Percentiles rank a stretch among this genome's conserved stretches.
These are phyloP conservation scores for Drosophila seguyi DNA, from an alignment of 1,140 invertebrate genomes.

Conservation along the genomic window DNA sequence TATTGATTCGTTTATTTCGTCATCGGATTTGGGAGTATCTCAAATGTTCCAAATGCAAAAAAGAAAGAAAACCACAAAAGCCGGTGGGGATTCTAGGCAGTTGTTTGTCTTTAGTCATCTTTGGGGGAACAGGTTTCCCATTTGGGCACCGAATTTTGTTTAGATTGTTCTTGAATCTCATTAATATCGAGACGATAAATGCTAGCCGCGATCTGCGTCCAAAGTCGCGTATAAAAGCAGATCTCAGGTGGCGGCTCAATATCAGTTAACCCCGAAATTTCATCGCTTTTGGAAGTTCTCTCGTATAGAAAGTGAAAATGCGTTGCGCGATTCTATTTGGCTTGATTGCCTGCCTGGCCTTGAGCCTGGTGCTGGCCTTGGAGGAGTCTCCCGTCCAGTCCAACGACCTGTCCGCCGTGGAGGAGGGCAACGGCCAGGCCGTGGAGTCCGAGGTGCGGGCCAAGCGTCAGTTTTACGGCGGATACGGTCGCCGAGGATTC, in stretches of 20 bases:
- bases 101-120: slow-evolving; percentile 40
- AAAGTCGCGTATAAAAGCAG: slow-evolving; percentile 46
- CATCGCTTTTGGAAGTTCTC: slow-evolving; percentile 12
- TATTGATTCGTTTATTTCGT: slow-evolving; percentile 39
- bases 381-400: slow-evolving; percentile 11
- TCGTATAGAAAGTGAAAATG: slow-evolving; percentile 45
- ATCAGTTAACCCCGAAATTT: slow-evolving; percentile 60
- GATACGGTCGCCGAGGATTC: slow-evolving; percentile 8
- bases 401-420: slow-evolving; percentile 44
- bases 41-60: slow-evolving; percentile 14
- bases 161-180: slow-evolving; percentile 75
- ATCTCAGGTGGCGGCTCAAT: background rate
- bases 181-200: slow-evolving; percentile 69
- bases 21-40: slow-evolving; percentile 23
- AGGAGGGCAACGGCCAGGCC: slow-evolving; percentile 32
- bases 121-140: slow-evolving; percentile 22
- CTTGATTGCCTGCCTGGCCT: slow-evolving; percentile 37
- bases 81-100: slow-evolving; percentile 14
- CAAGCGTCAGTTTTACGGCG: slow-evolving; percentile 55
- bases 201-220: slow-evolving; percentile 4
- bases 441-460: slow-evolving; percentile 40
- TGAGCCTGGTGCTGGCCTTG: slow-evolving; percentile 14
- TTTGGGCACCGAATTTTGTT: slow-evolving; percentile 47
- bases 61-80: slow-evolving; percentile 18
- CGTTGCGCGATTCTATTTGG: slow-evolving; percentile 52